Percentiles rank a stretch among this genome's conserved stretches.
These are phyloP conservation scores for Limnephilus auricula DNA, from an alignment of 2,888 invertebrate species.

Conservation along the genomic window DNA sequence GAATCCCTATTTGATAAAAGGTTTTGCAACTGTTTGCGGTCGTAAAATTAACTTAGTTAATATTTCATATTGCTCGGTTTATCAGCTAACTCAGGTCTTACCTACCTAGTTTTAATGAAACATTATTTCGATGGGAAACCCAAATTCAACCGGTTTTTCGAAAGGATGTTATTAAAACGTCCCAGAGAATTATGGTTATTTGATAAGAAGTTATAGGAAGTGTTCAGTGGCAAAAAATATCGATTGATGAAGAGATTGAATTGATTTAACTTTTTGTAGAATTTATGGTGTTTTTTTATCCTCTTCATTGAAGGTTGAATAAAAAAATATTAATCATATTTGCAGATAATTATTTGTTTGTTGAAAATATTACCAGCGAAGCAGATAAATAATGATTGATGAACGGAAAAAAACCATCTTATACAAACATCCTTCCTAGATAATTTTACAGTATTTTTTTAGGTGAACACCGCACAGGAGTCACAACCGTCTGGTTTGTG, in stretches of 20 bases:
- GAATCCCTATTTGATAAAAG: slow-evolving; percentile 26
- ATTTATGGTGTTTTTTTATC: background rate
- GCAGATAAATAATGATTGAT: background rate
- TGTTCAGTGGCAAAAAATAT: background rate
- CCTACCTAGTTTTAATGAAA: background rate
- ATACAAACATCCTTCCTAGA: no score
- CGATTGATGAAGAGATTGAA: background rate
- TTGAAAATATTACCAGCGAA: background rate
- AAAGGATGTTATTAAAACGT: background rate
- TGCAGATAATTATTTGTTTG: background rate
- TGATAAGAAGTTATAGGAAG: background rate
- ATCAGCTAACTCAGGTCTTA: background rate
- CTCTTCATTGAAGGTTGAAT: background rate
- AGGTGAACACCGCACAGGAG: no score
- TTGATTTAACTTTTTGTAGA: background rate
- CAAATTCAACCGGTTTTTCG: background rate
- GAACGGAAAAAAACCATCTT: background rate
- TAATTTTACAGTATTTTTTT: no score
- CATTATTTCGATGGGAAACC: background rate
- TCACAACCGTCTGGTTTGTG: no score
- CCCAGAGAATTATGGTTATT: background rate
- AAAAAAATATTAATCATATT: background rate
- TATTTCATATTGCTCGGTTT: slow-evolving; percentile 16
- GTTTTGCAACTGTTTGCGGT: slow-evolving; percentile 4
- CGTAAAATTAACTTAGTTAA: slow-evolving; percentile 10